phyloP scores from a whole-genome alignment of 2,888 invertebrate species.

The Catotricha subobsoleta region DNA sequence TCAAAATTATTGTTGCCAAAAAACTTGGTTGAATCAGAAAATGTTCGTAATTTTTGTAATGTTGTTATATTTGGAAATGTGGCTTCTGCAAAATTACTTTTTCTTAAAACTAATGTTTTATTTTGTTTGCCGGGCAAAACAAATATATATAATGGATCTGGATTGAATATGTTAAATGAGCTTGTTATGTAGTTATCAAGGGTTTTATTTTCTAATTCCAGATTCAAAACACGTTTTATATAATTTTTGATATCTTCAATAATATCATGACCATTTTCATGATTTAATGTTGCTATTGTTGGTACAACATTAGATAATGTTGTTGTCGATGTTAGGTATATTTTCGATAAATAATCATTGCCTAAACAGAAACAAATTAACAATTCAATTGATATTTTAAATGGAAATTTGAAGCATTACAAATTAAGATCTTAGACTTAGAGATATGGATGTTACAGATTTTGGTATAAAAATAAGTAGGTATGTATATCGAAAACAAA shows the following conservation, averaged over 20 bases:
- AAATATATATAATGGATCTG: constrained; percentile 21
- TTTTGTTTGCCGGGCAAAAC: constrained; percentile 16
- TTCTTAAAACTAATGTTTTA: constrained; percentile 11
- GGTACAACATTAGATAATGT: not conserved
- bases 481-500: too few relatives aligned
- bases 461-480: too few relatives aligned
- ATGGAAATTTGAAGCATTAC: too few relatives aligned
- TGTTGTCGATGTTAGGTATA: not conserved
- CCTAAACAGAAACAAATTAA: not conserved
- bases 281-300: not conserved
- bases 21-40: not conserved
- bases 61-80: constrained; percentile 23
- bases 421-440: too few relatives aligned
- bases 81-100: constrained; percentile 21
- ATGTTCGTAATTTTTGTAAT: constrained; percentile 8
- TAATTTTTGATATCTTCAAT: constrained; percentile 3
- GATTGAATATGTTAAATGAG: constrained; percentile 19
- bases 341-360: not conserved
- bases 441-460: too few relatives aligned
- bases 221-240: constrained; percentile 9
- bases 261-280: not conserved
- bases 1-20: not conserved
- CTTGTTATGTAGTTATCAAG: constrained; percentile 17
- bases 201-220: constrained; percentile 7
- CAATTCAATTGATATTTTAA: too few relatives aligned